Evolutionary conservation across 2,113 vertebrate species (phyloP).

Genomic region (Lepidothrix coronata): DNA sequence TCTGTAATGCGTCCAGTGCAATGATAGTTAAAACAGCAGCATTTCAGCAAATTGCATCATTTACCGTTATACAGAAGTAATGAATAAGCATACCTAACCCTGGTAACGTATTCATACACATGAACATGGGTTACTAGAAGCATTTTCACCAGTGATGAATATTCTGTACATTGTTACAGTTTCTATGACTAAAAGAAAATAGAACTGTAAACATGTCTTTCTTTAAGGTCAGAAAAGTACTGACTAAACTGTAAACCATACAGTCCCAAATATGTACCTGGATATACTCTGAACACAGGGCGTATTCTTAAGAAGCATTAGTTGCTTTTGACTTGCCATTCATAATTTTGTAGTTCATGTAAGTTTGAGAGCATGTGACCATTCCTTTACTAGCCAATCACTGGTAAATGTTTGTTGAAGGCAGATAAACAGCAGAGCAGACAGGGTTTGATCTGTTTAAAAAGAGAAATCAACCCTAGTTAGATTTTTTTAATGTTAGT

Average conservation of each 20-base stretch:
- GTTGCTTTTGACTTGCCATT: background rate
- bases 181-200: background rate
- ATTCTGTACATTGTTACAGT: background rate
- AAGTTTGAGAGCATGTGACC: background rate
- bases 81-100: background rate
- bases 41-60: background rate
- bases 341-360: background rate
- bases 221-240: background rate
- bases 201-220: background rate
- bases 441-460: background rate
- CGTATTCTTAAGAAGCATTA: background rate
- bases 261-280: background rate
- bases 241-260: background rate
- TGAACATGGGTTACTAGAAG: background rate
- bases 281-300: background rate
- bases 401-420: background rate
- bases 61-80: background rate
- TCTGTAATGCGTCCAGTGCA: background rate
- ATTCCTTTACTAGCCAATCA: background rate
- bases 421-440: background rate
- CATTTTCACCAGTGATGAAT: background rate
- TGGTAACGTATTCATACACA: background rate
- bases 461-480: background rate
- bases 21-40: background rate
- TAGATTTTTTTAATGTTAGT: background rate